Base-by-base conservation (phyloP, 1,140 invertebrate species). In the Drosophila repleta region DNA sequence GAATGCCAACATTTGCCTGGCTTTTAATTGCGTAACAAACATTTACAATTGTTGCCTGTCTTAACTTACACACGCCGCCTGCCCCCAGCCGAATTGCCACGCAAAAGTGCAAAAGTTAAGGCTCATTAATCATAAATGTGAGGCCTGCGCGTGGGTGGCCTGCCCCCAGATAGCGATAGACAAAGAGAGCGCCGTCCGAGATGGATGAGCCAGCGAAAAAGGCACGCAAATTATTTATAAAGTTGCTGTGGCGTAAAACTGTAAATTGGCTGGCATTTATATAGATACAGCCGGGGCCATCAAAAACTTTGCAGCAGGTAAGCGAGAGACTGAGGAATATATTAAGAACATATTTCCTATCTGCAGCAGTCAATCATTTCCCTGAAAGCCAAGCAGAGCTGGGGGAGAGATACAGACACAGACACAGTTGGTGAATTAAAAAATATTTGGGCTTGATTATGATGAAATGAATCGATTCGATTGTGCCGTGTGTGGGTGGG, bases 41-140 rank as follows among this genome's bases (percentile, higher is more conserved):
- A 85, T 87, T 87, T 85, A 85, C 82, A 85, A 87, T 87, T 82
- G 82, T 87, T 87, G 74, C 48, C 82, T 82, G 82, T 85, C 82
- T 87, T 73, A 76, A 88, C 82, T 85, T 87, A 75, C 78, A 76
- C 43, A 87, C 48, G 70, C 21, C 72, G 66, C 60, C 57, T 15
- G 20, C 11, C 41, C 13, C 62, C 81, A 63, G 60, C 77, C 81
- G 78, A 87, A 85, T 85, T 85, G 82, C 82, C 82, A 78, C 48
- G 78, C 48, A 72, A 60, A 87, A 85, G 82, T 85, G 82, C 82
- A 85, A 85, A 87, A 85, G 82, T 85, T 85, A 87, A 87, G 83
- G 83, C 83, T 87, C 82, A 87, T 85, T 85, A 85, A 85, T 85
- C 82, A 85, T 85, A 87, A 85, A 87, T 85, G 60, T 76, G 66